Percentiles rank a stretch among this genome's conserved stretches.
Evolutionary conservation across 2,888 invertebrate species (phyloP).

Genomic region (Dicyrtomina minuta): DNA sequence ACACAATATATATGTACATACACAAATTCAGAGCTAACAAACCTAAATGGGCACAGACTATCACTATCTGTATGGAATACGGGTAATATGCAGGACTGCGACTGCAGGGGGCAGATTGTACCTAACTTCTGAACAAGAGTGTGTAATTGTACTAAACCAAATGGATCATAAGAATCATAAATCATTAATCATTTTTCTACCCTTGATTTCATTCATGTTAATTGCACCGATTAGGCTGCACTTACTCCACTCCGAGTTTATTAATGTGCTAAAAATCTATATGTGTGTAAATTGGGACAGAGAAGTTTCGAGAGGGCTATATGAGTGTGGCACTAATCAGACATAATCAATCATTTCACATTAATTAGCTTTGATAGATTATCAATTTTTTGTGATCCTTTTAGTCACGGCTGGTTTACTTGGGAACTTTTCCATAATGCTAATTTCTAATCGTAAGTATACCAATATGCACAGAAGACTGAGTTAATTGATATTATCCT

Average conservation of each 20-base stretch:
- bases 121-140: no score
- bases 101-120: no score
- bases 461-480: no score
- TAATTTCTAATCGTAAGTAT: no score
- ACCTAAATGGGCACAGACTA: no score
- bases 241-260: slow-evolving; percentile 22
- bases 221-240: slow-evolving; percentile 21
- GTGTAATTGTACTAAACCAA: neutral
- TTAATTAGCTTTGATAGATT: slow-evolving; percentile 13
- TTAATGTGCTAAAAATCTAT: slow-evolving; percentile 8
- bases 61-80: no score
- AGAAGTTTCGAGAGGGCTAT: neutral
- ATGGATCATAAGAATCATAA: slow-evolving; percentile 2
- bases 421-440: no score
- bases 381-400: neutral
- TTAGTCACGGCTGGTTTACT: neutral
- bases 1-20: no score
- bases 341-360: slow-evolving; percentile 19
- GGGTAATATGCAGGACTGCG: no score
- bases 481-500: no score
- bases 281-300: neutral
- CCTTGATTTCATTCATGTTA: slow-evolving; percentile 14
- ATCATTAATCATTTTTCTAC: slow-evolving; percentile 24
- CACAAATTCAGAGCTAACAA: no score
- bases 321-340: slow-evolving; percentile 11